Base-by-base conservation (phyloP, 2,113 vertebrate genomes). In the Pipra filicauda region DNA sequence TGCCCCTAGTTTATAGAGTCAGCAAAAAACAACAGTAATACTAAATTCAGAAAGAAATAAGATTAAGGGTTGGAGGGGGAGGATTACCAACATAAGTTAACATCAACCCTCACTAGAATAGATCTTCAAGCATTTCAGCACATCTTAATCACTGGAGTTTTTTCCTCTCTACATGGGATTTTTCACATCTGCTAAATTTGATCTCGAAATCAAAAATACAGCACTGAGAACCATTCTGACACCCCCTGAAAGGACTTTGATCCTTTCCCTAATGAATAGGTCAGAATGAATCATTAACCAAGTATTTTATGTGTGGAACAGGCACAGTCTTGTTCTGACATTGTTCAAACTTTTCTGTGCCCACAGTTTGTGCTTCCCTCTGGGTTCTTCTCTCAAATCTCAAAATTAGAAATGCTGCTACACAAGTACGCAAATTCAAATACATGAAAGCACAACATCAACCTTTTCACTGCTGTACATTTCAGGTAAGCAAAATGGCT, bases 401-500 rank as follows among this genome's bases (percentile, higher is more conserved):
- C 49, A 74, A 74, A 90, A 64, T 54, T 57, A 48, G 54, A 85
- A 72, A 46, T 77, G 37, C 23, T 76, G 12, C 85, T 39, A 12
- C 20, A 75, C 41, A 86, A 81, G 22, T 19, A 74, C 39, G 59
- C 46, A 85, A 89, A 81, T 61, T 61, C 72, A 89, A 83, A 89
- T 46, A 67, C 8, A 48, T 15, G 14, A 79, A 79, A 95, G 52
- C 62, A 80, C 58, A 64, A 12, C 48, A 52, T 43, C 74, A 64
- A 49, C 49, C 76, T 93, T 88, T 96, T 82, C 89, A 94, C 52
- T 70, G 43, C 64, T 73, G 78, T 49, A 75, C 64, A 75, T 83
- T 86, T 31, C 69, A 71, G 35, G 52, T 52, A 86, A 92, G 31
- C 30, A 91, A 91, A 93, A 85, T 52, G 41, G 85, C 73, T 87